Evolutionary conservation across 2,113 vertebrate species (phyloP).

Genomic region (Porphyrio hochstetteri): DNA sequence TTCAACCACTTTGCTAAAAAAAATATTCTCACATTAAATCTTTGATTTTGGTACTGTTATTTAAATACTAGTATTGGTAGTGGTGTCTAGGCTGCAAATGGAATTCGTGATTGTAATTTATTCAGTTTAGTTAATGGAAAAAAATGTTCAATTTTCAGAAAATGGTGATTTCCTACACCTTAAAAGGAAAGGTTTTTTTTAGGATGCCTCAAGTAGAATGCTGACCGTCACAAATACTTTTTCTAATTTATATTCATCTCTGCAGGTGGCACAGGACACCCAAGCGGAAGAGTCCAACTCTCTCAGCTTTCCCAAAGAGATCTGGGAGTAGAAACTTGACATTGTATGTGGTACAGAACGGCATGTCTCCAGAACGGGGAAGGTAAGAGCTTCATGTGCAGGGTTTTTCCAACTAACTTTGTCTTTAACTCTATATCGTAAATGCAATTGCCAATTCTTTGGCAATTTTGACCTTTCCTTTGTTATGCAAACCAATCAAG

Average conservation of each 20-base stretch:
- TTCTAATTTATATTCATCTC: background rate
- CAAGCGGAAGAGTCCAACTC: background rate
- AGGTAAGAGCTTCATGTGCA: background rate
- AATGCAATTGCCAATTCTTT: background rate
- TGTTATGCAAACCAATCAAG: background rate
- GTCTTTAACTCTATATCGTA: background rate
- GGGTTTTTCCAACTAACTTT: background rate
- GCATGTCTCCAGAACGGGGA: background rate
- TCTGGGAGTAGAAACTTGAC: background rate
- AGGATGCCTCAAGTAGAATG: background rate
- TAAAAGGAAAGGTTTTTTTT: background rate
- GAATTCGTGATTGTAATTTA: background rate
- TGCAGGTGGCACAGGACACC: background rate
- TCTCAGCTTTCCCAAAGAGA: background rate
- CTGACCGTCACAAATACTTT: background rate
- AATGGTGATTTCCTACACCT: background rate
- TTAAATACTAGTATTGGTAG: background rate
- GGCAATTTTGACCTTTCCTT: background rate
- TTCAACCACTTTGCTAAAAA: background rate
- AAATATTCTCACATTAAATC: background rate
- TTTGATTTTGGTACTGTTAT: background rate
- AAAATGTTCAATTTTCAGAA: background rate
- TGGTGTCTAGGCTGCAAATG: background rate
- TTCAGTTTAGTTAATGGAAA: background rate
- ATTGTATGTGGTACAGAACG: accelerated